These are phyloP conservation scores for Stegodyphus mimosarum DNA, from an alignment of 1,140 invertebrate species.

Conservation along the genomic window DNA sequence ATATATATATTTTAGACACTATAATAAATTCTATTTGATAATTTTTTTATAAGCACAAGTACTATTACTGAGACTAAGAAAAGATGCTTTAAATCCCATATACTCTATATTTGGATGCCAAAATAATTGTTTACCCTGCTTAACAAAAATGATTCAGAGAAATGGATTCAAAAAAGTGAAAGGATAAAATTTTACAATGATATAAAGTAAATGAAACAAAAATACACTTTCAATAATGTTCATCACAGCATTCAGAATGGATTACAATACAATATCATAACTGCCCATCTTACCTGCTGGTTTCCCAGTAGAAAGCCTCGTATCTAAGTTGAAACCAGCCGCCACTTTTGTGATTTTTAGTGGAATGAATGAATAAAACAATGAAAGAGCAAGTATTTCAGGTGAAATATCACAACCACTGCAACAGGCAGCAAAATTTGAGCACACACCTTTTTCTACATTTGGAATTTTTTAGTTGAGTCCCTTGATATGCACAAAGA, in stretches of 20 bases:
- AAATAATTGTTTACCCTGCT: too few species aligned
- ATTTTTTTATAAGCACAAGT: too few species aligned
- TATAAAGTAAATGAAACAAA: background rate
- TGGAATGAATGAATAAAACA: slow-evolving; percentile 57
- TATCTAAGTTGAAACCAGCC: slow-evolving; percentile 28
- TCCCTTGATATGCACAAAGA: slow-evolving; percentile 12
- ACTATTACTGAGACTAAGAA: too few species aligned
- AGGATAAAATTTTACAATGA: background rate
- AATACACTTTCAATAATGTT: too few species aligned
- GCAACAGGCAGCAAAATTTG: slow-evolving; percentile 14
- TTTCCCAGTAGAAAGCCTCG: slow-evolving; percentile 59
- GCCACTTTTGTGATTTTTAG: slow-evolving; percentile 44
- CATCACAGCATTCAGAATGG: background rate
- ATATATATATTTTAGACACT: too few species aligned
- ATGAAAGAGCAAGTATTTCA: slow-evolving; percentile 5
- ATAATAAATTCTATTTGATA: too few species aligned
- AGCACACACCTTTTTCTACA: slow-evolving; percentile 34
- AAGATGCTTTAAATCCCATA: too few species aligned
- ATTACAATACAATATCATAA: background rate
- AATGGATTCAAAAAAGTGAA: background rate
- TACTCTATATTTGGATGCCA: too few species aligned
- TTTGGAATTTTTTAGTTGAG: slow-evolving; percentile 33
- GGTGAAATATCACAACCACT: slow-evolving; percentile 56
- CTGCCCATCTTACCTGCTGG: slow-evolving; percentile 43
- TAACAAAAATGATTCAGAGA: background rate